These are phyloP conservation scores for Heloderma charlesbogerti DNA, from an alignment of 2,113 vertebrate genomes.

Conservation along the genomic window DNA sequence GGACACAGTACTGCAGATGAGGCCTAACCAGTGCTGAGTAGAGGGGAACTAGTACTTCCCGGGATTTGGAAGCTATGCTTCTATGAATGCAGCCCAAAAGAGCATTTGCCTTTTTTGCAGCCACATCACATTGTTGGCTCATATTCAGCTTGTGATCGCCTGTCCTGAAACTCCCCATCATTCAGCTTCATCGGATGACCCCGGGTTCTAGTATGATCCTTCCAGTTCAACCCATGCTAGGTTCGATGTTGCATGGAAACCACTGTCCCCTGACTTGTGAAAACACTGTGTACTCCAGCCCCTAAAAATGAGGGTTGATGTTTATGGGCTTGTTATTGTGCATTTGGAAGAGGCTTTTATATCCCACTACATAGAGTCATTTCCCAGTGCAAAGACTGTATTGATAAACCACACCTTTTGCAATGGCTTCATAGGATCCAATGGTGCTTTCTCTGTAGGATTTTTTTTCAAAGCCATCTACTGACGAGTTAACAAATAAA, in stretches of 20 bases:
- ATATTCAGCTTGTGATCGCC: no score
- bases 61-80: no score
- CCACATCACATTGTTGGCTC: no score
- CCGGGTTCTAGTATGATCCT: background rate
- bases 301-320: background rate
- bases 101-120: no score
- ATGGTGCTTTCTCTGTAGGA: background rate
- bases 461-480: background rate
- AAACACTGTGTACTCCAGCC: background rate
- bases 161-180: background rate
- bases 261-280: background rate
- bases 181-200: background rate
- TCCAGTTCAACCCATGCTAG: background rate
- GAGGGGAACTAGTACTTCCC: no score
- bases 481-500: conserved; percentile 31
- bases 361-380: background rate
- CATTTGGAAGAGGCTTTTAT: background rate
- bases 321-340: background rate
- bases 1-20: no score
- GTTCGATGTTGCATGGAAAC: background rate
- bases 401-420: background rate
- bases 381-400: background rate
- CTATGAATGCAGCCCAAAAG: no score
- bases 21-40: no score
- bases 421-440: background rate